phyloP scores from a whole-genome alignment of 2,797 vertebrate genomes.

The Lepus oiostolus region DNA sequence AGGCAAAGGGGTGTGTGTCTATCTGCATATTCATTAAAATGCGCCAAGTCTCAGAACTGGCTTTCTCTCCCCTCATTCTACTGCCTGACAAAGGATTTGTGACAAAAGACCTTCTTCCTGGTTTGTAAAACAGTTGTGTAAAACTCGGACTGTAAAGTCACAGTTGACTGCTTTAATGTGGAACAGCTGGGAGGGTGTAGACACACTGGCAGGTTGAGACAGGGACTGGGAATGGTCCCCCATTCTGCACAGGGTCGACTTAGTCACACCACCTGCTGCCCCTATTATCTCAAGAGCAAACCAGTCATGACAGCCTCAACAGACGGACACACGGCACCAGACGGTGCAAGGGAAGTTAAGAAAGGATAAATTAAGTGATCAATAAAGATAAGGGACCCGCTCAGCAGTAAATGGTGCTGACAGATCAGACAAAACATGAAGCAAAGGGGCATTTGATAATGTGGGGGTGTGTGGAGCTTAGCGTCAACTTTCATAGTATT shows the following conservation, averaged over 20 bases:
- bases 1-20: slow-evolving; percentile 62
- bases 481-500: slow-evolving; percentile 81
- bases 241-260: slow-evolving; percentile 94
- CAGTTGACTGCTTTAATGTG: slow-evolving; percentile 95
- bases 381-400: slow-evolving; percentile 92
- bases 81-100: slow-evolving; percentile 88
- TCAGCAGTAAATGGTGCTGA: slow-evolving; percentile 89
- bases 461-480: slow-evolving; percentile 83
- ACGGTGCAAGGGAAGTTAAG: slow-evolving; percentile 91
- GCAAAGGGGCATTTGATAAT: slow-evolving; percentile 88
- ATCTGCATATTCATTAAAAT: slow-evolving; percentile 88
- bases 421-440: slow-evolving; percentile 86
- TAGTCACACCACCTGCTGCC: slow-evolving; percentile 99
- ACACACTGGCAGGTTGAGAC: slow-evolving; percentile 92
- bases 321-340: slow-evolving; percentile 93
- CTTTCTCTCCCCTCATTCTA: slow-evolving; percentile 76
- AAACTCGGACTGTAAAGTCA: slow-evolving; percentile 96
- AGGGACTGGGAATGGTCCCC: slow-evolving; percentile 91
- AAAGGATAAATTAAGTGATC: slow-evolving; percentile 95
- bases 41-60: slow-evolving; percentile 76
- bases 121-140: slow-evolving; percentile 99
- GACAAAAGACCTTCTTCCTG: slow-evolving; percentile 91
- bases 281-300: slow-evolving; percentile 94
- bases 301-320: slow-evolving; percentile 93
- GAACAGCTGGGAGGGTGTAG: slow-evolving; percentile 99